phyloP scores from a whole-genome alignment of 2,113 vertebrate species.

The Seriola dumerili region DNA sequence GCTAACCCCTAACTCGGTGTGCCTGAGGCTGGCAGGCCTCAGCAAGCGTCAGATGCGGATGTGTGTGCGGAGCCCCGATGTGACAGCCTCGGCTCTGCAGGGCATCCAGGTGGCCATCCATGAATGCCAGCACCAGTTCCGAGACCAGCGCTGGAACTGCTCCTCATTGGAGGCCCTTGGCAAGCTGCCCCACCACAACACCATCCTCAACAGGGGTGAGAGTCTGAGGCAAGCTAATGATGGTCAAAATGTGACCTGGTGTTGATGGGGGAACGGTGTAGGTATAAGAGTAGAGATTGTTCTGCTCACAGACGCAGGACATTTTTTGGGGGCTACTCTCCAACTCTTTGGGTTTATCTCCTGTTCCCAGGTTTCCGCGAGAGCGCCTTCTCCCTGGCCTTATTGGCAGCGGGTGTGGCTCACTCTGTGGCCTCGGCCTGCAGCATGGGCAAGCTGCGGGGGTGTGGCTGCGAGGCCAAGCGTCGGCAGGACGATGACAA shows the following conservation, averaged over 20 bases:
- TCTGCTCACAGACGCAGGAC: neutral
- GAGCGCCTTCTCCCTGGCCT: slow-evolving; percentile 93
- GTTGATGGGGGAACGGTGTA: neutral
- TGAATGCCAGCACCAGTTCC: slow-evolving; percentile 93
- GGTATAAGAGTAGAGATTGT: neutral
- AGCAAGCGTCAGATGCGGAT: slow-evolving; percentile 92
- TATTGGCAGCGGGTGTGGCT: slow-evolving; percentile 93
- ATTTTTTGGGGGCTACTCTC: neutral
- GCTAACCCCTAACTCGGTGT: slow-evolving; percentile 92
- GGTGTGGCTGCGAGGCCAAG: slow-evolving; percentile 91
- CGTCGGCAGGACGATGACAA: slow-evolving; percentile 89
- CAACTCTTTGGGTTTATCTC: slow-evolving; percentile 20
- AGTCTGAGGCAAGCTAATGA: slow-evolving; percentile 45
- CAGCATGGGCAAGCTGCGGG: slow-evolving; percentile 92
- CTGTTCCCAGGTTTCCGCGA: slow-evolving; percentile 89
- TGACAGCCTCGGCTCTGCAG: slow-evolving; percentile 93
- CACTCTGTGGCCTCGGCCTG: slow-evolving; percentile 94
- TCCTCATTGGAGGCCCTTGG: slow-evolving; percentile 89
- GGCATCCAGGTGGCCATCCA: slow-evolving; percentile 93
- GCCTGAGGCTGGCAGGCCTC: slow-evolving; percentile 88
- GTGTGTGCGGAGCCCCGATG: slow-evolving; percentile 91
- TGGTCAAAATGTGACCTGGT: slow-evolving; percentile 25
- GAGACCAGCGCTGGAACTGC: slow-evolving; percentile 94
- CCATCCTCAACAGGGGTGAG: slow-evolving; percentile 92
- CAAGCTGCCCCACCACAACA: slow-evolving; percentile 90